These are phyloP conservation scores for Entomobrya multifasciata DNA, from an alignment of 2,888 invertebrate species.

Conservation along the genomic window DNA sequence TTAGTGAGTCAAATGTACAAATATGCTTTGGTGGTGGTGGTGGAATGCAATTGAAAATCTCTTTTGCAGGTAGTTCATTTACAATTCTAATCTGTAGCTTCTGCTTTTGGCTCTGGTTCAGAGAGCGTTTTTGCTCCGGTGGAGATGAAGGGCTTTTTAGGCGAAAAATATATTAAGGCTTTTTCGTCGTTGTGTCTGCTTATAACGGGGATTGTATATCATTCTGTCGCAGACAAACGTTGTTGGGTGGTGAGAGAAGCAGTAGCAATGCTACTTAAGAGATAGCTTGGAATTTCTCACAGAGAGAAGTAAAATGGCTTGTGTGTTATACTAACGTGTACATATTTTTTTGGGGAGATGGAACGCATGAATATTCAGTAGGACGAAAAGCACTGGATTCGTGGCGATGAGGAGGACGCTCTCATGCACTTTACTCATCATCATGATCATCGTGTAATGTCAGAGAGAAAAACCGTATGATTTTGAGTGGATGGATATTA, in stretches of 20 bases:
- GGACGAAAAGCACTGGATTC: slow-evolving; percentile 34
- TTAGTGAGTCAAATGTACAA: neutral
- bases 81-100: slow-evolving; percentile 74
- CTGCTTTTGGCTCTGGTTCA: slow-evolving; percentile 71
- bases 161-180: slow-evolving; percentile 4
- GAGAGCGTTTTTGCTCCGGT: slow-evolving; percentile 51
- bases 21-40: slow-evolving; percentile 28
- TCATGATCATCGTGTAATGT: neutral
- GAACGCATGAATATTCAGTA: slow-evolving; percentile 76
- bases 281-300: neutral
- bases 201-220: slow-evolving; percentile 11
- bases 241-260: neutral
- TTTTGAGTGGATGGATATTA: neutral
- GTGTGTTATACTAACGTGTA: slow-evolving; percentile 2
- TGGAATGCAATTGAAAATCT: slow-evolving; percentile 77
- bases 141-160: slow-evolving; percentile 53
- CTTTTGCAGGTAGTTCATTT: slow-evolving; percentile 78
- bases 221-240: slow-evolving; percentile 32
- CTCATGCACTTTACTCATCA: slow-evolving; percentile 46
- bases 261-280: neutral
- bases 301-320: neutral
- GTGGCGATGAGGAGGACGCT: neutral
- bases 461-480: neutral
- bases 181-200: neutral
- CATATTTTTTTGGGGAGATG: slow-evolving; percentile 33